Conservation (phyloP, 2,113 vertebrate genomes). For the Aspiorhynchus laticeps region DNA sequence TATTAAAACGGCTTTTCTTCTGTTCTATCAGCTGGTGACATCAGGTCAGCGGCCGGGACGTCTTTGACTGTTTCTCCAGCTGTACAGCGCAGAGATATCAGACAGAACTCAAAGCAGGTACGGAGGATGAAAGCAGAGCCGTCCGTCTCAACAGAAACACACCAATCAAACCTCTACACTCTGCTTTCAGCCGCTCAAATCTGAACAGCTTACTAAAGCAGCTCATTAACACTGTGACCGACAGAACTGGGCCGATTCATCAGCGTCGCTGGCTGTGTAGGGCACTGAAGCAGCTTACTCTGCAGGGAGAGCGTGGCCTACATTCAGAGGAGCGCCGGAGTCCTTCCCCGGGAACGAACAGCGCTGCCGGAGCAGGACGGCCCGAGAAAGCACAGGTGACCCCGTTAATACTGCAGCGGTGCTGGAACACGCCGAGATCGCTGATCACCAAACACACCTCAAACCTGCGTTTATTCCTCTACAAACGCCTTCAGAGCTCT, state of each 20-base stretch:
- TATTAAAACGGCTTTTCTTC: not conserved
- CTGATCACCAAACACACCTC: not conserved
- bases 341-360: not conserved
- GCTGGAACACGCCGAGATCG: not conserved
- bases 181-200: not conserved
- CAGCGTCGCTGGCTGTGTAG: slow-evolving; percentile 20
- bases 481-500: too few relatives aligned
- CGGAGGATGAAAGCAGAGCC: not conserved
- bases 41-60: not conserved
- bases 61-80: not conserved
- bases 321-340: slow-evolving; percentile 1
- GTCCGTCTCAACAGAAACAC: not conserved
- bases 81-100: not conserved
- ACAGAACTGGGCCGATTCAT: slow-evolving; percentile 29
- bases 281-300: slow-evolving; percentile 3
- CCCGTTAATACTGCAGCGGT: slow-evolving; percentile 55
- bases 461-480: not conserved
- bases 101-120: not conserved
- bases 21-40: not conserved
- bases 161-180: not conserved
- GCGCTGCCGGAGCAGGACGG: not conserved
- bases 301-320: slow-evolving; percentile 23
- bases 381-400: slow-evolving; percentile 39
- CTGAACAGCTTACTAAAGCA: slow-evolving; percentile 29
- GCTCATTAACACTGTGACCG: slow-evolving; percentile 37